Conservation (phyloP, 2,888 invertebrate genomes). For the Cataglyphis rosenhaueri region DNA sequence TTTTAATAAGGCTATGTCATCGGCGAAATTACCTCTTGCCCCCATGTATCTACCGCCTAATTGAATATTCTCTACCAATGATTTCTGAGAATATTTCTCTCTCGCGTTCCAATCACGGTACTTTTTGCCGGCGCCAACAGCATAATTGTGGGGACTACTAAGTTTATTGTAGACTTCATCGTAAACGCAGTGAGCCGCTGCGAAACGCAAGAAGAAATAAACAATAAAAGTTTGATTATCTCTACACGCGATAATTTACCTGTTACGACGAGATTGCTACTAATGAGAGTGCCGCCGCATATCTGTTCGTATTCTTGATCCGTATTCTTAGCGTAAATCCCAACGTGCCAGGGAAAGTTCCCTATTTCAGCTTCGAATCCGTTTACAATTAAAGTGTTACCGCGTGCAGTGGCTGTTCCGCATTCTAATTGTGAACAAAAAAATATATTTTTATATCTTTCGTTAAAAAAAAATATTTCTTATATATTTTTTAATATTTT, state of each 20-base stretch:
- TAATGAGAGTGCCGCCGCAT: slow-evolving; percentile 75
- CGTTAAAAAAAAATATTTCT: background rate
- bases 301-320: slow-evolving; percentile 65
- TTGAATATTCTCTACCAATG: slow-evolving; percentile 62
- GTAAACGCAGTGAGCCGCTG: slow-evolving; percentile 78
- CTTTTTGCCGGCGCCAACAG: slow-evolving; percentile 75
- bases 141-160: slow-evolving; percentile 61
- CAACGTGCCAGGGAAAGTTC: slow-evolving; percentile 77
- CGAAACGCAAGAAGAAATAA: background rate
- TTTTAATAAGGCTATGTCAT: slow-evolving; percentile 73
- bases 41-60: slow-evolving; percentile 70
- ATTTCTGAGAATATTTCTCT: slow-evolving; percentile 71
- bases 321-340: slow-evolving; percentile 65
- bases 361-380: slow-evolving; percentile 72
- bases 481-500: slow-evolving; percentile 4
- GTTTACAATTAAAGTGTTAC: slow-evolving; percentile 72
- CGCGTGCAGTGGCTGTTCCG: slow-evolving; percentile 70
- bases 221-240: slow-evolving; percentile 6
- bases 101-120: slow-evolving; percentile 71
- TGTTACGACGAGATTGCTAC: slow-evolving; percentile 71
- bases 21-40: slow-evolving; percentile 70
- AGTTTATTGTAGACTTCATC: slow-evolving; percentile 65
- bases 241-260: slow-evolving; percentile 59
- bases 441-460: slow-evolving; percentile 5
- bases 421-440: slow-evolving; percentile 68